A percentile compares a stretch with the other conserved stretches of the same genome.
Conservation (phyloP, 2,888 invertebrate species). For the Mythimna pallens region DNA sequence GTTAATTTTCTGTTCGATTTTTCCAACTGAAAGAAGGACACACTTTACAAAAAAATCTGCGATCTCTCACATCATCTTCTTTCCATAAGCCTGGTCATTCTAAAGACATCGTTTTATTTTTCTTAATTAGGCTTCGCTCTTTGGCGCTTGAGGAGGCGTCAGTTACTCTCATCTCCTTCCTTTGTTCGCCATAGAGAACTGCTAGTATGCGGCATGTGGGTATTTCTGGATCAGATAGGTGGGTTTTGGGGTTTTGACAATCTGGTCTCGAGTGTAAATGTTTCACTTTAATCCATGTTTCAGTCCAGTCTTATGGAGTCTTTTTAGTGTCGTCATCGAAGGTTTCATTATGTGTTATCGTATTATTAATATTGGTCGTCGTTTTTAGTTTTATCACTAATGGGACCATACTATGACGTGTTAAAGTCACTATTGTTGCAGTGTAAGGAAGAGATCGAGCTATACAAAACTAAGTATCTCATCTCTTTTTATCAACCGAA, state of each 20-base stretch:
- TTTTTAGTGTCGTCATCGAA: constrained; percentile 2
- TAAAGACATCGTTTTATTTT: constrained; percentile 33
- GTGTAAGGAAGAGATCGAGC: not conserved
- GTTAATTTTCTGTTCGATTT: no score
- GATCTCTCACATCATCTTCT: not conserved
- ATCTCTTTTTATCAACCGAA: not conserved
- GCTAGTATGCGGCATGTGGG: constrained; percentile 32
- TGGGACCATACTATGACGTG: not conserved
- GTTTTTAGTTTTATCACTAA: not conserved
- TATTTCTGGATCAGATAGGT: constrained; percentile 7
- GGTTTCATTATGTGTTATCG: not conserved
- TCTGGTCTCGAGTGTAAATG: constrained; percentile 13
- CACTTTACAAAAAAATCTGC: not conserved
- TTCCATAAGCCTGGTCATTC: constrained; percentile 2
- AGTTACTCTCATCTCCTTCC: constrained; percentile 37
- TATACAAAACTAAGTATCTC: not conserved
- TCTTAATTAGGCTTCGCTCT: constrained; percentile 33
- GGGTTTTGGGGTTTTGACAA: constrained; percentile 3
- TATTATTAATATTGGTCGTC: not conserved
- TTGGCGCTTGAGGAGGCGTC: constrained; percentile 26
- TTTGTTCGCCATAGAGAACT: constrained; percentile 41
- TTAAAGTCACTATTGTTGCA: not conserved
- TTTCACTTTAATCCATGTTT: constrained; percentile 14
- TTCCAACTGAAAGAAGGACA: not conserved
- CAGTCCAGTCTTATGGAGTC: not conserved